phyloP scores from a whole-genome alignment of 2,797 vertebrate species.

The Tapera naevia region DNA sequence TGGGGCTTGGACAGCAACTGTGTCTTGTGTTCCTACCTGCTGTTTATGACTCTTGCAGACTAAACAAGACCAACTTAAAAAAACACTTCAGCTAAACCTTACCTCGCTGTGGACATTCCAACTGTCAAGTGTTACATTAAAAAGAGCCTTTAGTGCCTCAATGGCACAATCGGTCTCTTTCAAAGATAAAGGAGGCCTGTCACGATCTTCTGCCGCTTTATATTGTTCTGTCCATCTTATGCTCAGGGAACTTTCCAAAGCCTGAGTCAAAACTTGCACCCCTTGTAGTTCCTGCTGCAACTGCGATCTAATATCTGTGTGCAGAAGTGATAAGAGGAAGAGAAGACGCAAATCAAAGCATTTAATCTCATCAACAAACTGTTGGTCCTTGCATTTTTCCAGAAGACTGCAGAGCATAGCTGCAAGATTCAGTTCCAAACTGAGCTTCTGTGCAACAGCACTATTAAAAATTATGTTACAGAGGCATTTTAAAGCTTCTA shows the following conservation, averaged over 20 bases:
- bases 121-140: conserved; percentile 92
- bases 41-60: neutral
- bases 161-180: conserved; percentile 90
- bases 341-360: conserved; percentile 94
- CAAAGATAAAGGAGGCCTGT: conserved; percentile 80
- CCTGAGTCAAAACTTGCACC: conserved; percentile 85
- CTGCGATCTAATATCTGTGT: conserved; percentile 84
- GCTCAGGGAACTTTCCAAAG: conserved; percentile 90
- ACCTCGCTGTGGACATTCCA: conserved; percentile 88
- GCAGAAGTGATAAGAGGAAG: conserved; percentile 93
- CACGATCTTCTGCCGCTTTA: conserved; percentile 79
- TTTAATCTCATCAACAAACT: conserved; percentile 86
- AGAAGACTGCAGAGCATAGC: conserved; percentile 86
- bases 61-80: neutral
- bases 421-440: conserved; percentile 89
- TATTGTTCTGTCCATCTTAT: conserved; percentile 90
- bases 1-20: neutral
- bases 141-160: conserved; percentile 94
- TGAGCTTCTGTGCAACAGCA: conserved; percentile 88
- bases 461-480: conserved; percentile 98
- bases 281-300: conserved; percentile 85
- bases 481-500: conserved; percentile 97
- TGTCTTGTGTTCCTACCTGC: neutral
- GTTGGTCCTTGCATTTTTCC: conserved; percentile 75
- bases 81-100: conserved; percentile 61